phyloP scores from a whole-genome alignment of 2,113 vertebrate genomes.

The Ardeotis arabs region DNA sequence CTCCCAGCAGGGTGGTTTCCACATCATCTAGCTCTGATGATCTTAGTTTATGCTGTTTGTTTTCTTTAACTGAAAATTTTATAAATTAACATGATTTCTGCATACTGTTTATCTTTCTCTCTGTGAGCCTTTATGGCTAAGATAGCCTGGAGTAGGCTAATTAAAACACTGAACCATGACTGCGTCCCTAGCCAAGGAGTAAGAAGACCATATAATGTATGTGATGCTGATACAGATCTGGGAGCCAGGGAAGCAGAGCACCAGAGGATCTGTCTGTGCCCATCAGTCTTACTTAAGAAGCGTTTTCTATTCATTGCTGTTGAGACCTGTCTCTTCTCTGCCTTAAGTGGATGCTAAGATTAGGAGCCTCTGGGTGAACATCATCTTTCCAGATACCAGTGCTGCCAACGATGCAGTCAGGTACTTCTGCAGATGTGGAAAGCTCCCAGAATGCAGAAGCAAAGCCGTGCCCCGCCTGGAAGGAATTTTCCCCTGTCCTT shows the following conservation, averaged over 20 bases:
- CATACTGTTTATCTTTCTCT: constrained; percentile 28
- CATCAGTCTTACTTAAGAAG: constrained; percentile 56
- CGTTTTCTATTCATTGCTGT: constrained; percentile 37
- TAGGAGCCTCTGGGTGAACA: constrained; percentile 42
- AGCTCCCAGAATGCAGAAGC: neutral
- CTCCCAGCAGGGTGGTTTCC: neutral
- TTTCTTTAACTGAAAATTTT: constrained; percentile 59
- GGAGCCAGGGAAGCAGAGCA: constrained; percentile 1
- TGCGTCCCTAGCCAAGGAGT: constrained; percentile 19
- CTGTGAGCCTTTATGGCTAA: constrained; percentile 17
- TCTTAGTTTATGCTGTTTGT: constrained; percentile 51
- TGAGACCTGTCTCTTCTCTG: constrained; percentile 45
- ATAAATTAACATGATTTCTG: constrained; percentile 50
- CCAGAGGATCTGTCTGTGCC: constrained; percentile 28
- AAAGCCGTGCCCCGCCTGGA: neutral
- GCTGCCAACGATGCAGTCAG: neutral
- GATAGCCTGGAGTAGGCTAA: constrained; percentile 39
- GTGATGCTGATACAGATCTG: constrained; percentile 52
- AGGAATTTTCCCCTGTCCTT: neutral
- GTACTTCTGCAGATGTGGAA: neutral
- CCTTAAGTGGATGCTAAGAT: constrained; percentile 41
- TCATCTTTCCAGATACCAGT: neutral
- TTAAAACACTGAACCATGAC: constrained; percentile 56
- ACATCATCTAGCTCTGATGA: neutral
- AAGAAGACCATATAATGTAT: neutral